Base-by-base conservation (phyloP, 1,140 invertebrate genomes). In the Tachypleus tridentatus region DNA sequence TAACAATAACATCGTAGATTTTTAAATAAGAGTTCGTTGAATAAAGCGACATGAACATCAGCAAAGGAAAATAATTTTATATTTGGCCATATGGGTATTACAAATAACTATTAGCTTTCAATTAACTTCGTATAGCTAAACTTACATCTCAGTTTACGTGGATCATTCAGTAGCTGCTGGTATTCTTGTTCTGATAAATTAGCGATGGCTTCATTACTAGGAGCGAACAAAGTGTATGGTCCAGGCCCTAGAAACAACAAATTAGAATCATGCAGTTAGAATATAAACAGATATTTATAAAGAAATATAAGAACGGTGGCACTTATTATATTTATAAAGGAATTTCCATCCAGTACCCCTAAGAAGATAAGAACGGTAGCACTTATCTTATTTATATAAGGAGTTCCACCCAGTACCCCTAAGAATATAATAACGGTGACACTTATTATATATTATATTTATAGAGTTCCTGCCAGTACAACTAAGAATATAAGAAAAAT, bases 151-250 rank as follows among this genome's bases (percentile, higher is more conserved):
- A 69, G 62, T 8, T 60, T 57, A 54, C 66, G 59, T 11, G 60
- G 62, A 53, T 69, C 59, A 3, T 66, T 58, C 4, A 66, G 10
- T 6, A 69, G 7, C 6, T 47, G 54, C 49, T 62, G n/a, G 4
- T 51, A 65, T 49, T 69, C 61, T 66, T 64, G 64, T 11, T 57
- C 29, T 3, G 62, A 10, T 10, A 77, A 51, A 53, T 70, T 70
- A 5, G 66, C 67, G 67, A 77, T 76, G 10, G 76, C 76, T 49
- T 69, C 63, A 65, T 77, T 71, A 11, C 70, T 71, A 7, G 76
- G 76, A 3, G 73, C 76, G 48, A 77, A 74, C 0, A 77, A 54
- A 4, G 76, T 77, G 63, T 72, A 73, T 4, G 74, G 73, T 8
- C 74, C 75, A 5, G 48, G 58, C 29, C 65, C 70, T 66, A 63